phyloP scores from a whole-genome alignment of 2,113 vertebrate genomes.

The Boulengeromyrus knoepffleri region DNA sequence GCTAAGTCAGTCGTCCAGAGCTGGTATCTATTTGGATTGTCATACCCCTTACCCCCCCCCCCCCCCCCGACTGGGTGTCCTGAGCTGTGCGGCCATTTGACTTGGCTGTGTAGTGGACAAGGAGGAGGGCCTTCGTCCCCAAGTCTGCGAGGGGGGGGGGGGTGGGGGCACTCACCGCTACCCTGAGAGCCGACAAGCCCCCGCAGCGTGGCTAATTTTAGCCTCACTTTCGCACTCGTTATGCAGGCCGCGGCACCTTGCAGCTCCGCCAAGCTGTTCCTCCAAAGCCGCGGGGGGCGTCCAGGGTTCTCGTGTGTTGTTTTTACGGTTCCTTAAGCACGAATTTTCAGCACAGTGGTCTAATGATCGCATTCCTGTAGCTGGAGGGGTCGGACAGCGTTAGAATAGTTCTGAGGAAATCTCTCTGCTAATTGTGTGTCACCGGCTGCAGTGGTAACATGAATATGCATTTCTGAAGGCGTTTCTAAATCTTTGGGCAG shows the following conservation, averaged over 20 bases:
- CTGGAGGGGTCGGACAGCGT: background rate
- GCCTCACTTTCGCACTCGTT: background rate
- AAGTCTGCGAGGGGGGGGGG: background rate
- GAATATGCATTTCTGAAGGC: background rate
- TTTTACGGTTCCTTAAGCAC: background rate
- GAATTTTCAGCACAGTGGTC: background rate
- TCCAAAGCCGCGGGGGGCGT: background rate
- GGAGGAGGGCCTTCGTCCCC: background rate
- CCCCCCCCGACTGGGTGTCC: background rate
- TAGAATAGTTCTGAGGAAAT: background rate
- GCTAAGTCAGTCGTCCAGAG: background rate
- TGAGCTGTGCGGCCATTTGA: background rate
- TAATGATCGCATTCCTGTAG: conserved; percentile 3
- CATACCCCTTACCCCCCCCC: no score
- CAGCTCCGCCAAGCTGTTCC: background rate
- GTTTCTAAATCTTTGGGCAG: background rate
- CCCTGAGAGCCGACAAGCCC: background rate
- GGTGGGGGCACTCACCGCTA: background rate
- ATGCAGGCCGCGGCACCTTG: background rate
- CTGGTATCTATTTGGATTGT: background rate
- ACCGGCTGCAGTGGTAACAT: background rate
- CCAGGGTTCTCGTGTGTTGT: background rate
- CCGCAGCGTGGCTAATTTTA: background rate
- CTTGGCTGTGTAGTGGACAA: background rate
- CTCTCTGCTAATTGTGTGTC: background rate